Base-by-base conservation (phyloP, 2,888 invertebrate genomes). In the Heliothis peltigera region DNA sequence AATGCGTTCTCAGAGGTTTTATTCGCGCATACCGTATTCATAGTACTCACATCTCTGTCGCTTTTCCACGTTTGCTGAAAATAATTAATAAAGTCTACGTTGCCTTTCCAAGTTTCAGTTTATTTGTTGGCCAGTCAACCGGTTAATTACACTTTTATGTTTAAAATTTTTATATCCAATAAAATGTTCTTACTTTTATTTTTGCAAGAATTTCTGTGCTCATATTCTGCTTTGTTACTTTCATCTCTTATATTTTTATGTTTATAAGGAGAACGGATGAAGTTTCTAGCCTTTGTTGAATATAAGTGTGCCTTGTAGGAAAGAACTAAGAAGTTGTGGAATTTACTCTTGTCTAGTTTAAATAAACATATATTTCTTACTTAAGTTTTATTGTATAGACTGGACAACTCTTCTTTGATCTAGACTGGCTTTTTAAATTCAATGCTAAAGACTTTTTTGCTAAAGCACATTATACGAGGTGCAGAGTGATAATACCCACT, bases 71-170 rank as follows among this genome's bases (percentile, higher is more conserved):
- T 83, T 80, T 64, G 74, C 70, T 79, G 73, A 75, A 82, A 84
- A 78, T 84, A 81, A 82, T 84, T 79, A 84, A 85, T 80, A 77
- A 79, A 81, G 75, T 73, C 48, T 70, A 66, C 77, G 71, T 67
- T 64, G 74, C 75, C 70, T 81, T 77, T 71, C 64, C 75, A 60
- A 71, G 75, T 70, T 77, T 72, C 68, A 75, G 67, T 79, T 80
- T 80, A 80, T 85, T 84, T 84, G 79, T 77, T 65, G 77, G 76
- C 68, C 49, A 69, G 67, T 61, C 64, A 61, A 76, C 72, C 67
- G 74, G 75, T 77, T 81, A 77, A 83, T 83, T 84, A 79, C 67
- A 64, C 53, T 67, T 80, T 79, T 68, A 74, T 74, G 77, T 79
- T 71, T 68, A 66, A 75, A 62, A 46, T 25, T 64, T 70, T 73